Evolutionary conservation across 2,888 invertebrate species (phyloP).

Genomic region (Geotrupes spiniger): DNA sequence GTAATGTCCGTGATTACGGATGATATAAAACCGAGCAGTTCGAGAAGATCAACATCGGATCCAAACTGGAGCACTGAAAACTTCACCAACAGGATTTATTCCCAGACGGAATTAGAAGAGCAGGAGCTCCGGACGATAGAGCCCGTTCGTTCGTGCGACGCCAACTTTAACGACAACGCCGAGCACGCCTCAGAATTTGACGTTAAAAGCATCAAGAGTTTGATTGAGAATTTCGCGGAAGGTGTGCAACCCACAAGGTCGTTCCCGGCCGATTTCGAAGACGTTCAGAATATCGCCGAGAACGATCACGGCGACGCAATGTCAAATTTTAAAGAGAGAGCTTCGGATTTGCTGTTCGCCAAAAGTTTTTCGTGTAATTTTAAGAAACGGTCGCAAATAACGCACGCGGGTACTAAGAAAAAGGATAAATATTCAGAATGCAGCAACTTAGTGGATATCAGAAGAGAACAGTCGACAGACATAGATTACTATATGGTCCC

Average conservation of each 20-base stretch:
- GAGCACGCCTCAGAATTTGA: constrained; percentile 3
- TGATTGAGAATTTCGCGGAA: constrained; percentile 7
- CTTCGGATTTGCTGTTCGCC: constrained; percentile 9
- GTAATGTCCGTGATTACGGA: constrained; percentile 14
- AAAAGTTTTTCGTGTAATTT: neutral
- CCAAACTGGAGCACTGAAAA: neutral
- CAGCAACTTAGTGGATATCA: constrained; percentile 9
- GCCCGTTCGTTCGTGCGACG: neutral
- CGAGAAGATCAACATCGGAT: constrained; percentile 3
- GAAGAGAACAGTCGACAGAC: constrained; percentile 11
- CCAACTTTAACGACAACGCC: neutral
- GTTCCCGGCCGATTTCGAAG: constrained; percentile 12
- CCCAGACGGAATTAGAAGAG: constrained; percentile 11
- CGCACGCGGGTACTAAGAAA: neutral
- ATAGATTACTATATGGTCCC: constrained; percentile 12
- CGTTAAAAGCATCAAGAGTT: constrained; percentile 9
- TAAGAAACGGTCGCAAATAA: too few species aligned
- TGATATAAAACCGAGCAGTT: neutral
- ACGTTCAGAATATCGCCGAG: constrained; percentile 7
- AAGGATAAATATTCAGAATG: neutral
- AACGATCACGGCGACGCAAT: constrained; percentile 3
- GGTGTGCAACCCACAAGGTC: constrained; percentile 10
- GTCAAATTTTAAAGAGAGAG: constrained; percentile 11
- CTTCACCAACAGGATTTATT: neutral
- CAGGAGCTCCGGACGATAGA: constrained; percentile 10